Evolutionary conservation across 2,888 invertebrate genomes (phyloP), one percentile per base, ranked within the genome.

Genomic region (Drosophila flavopinicola): DNA sequence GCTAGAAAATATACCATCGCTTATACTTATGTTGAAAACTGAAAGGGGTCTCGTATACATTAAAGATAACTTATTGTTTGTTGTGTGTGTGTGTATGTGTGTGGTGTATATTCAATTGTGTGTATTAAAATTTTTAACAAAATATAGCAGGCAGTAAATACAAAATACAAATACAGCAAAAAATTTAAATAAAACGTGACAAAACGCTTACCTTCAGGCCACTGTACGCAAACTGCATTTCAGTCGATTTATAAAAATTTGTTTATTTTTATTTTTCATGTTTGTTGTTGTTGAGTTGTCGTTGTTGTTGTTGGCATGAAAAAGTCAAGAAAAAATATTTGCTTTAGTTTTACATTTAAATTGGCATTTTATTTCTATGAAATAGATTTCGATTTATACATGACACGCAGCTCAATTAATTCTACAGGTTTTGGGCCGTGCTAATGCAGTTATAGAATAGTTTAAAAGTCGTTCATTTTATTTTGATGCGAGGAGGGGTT

Each of bases 211-310:
- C 95, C 95, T 94, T 96, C 96, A 85, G 96, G 96, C 96, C 96
- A 97, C 92, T 96, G 96, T 91, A 96, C 96, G 93, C 96, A 96
- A 92, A 97, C 96, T 94, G 95, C 53, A 63, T 23, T 45, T n/a
- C 38, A 33, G 17, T 44, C 37, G 74, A 84, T 84, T 84, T 65
- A 60, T 66, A 47, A 37, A 64, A 63, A 44, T 57, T 38, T 15
- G 37, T 44, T 29, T 35, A 30, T 37, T 53, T 11, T 23, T 24
- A 13, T 33, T 29, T 23, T 11, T 38, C 7, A 11, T 3, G 7
- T 33, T 24, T n/a, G n/a, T 10, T 1, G n/a, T 51, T 51, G 37
- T 29, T 1, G 42, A 33, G 37, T 29, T 1, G 42, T 38, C 29
- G 30, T 47, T 23, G 35, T 32, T 44, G n/a, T 60, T 15, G 53